A percentile compares a stretch with the other conserved stretches of the same genome.
Conservation (phyloP, 30 jellyfish, hydroid and myxozoan genomes). For the Nemopilema nomurai region DNA sequence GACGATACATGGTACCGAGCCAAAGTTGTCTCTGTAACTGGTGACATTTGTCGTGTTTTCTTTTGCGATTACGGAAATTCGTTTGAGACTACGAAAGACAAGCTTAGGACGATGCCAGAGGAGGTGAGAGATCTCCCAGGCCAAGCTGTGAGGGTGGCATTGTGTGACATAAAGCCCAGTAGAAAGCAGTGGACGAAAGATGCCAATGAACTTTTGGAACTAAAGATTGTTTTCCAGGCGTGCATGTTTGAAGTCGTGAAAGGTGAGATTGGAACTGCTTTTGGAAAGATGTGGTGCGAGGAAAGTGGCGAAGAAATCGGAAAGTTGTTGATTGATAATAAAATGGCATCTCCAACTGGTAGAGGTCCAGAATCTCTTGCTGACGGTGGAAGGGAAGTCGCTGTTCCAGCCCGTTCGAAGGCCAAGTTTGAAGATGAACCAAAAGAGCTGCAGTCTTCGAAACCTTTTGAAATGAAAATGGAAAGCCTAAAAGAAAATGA, state of each 20-base stretch:
- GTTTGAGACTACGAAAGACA: background rate
- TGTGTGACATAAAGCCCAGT: conserved; percentile 29
- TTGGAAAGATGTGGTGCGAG: conserved; percentile 5
- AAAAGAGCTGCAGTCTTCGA: background rate
- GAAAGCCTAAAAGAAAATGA: background rate
- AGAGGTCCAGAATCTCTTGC: too few species aligned
- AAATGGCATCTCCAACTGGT: conserved; percentile 5
- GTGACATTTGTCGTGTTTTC: conserved; percentile 6
- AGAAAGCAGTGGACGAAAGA: conserved; percentile 8
- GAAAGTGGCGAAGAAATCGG: background rate
- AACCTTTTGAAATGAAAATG: conserved; percentile 1
- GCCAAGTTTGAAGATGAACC: background rate
- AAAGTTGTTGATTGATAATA: conserved; percentile 19
- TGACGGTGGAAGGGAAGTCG: background rate
- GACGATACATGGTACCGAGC: conserved; percentile 78
- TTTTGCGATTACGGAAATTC: conserved; percentile 42
- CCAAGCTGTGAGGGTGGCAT: conserved; percentile 61
- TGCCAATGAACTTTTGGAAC: conserved; percentile 35
- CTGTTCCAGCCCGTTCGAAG: too few species aligned
- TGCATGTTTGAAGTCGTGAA: conserved; percentile 1
- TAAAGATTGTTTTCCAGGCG: conserved; percentile 12
- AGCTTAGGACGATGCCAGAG: conserved; percentile 63
- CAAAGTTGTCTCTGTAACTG: conserved; percentile 31
- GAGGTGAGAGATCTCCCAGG: conserved; percentile 59
- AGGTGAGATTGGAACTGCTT: background rate